Evolutionary conservation across 2,797 vertebrate species (phyloP).

Genomic region (Phrynocephalus forsythii): DNA sequence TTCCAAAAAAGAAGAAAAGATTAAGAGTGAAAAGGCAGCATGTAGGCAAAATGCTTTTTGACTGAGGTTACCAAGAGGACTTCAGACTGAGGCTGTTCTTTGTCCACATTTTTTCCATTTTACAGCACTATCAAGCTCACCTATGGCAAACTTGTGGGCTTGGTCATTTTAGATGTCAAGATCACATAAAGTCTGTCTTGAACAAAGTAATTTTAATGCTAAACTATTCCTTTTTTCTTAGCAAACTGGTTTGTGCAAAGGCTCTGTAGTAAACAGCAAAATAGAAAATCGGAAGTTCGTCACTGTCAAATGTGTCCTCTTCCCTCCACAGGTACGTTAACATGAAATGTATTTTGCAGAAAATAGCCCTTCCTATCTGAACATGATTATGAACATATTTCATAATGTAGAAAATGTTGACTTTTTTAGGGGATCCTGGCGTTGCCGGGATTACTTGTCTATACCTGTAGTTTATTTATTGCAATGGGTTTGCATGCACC

Average conservation of each 20-base stretch:
- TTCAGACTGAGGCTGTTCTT: background rate
- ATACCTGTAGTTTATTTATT: background rate
- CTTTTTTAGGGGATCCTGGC: too few species aligned
- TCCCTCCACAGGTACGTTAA: slow-evolving; percentile 71
- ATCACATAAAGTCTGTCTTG: background rate
- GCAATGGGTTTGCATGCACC: background rate
- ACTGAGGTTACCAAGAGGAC: background rate
- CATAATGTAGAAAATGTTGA: too few species aligned
- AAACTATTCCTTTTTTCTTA: slow-evolving; percentile 41
- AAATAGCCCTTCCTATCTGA: slow-evolving; percentile 21
- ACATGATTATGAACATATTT: background rate
- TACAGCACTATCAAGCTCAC: background rate
- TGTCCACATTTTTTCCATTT: background rate
- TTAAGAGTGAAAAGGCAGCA: too few species aligned
- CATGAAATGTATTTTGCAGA: slow-evolving; percentile 29
- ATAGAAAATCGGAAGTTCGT: fast-evolving
- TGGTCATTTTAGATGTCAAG: background rate
- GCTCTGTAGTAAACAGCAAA: slow-evolving; percentile 10
- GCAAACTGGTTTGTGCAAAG: slow-evolving; percentile 71
- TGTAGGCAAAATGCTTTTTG: background rate
- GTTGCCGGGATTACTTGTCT: too few species aligned
- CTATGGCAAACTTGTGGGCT: background rate
- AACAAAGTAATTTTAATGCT: too few species aligned
- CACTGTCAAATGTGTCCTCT: slow-evolving; percentile 67
- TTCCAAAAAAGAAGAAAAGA: too few species aligned